These are phyloP conservation scores for Eira barbara DNA, from an alignment of 2,113 vertebrate species.

Conservation along the genomic window DNA sequence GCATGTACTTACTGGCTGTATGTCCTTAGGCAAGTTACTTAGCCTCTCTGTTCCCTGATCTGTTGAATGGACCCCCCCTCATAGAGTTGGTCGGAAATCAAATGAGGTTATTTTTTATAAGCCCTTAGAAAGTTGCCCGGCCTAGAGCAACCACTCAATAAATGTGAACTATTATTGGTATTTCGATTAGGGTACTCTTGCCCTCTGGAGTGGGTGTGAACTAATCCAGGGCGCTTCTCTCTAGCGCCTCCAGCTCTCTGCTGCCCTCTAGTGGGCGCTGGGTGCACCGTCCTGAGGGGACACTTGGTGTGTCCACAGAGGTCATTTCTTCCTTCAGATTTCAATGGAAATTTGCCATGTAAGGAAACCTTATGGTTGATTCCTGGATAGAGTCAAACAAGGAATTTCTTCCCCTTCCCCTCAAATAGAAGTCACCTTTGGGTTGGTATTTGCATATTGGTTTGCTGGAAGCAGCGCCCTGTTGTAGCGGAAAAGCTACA, in stretches of 20 bases:
- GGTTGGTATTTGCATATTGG: not conserved
- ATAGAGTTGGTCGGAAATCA: not conserved
- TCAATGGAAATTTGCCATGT: not conserved
- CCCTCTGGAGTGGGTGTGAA: not conserved
- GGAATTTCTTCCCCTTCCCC: not conserved
- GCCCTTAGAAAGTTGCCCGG: not conserved
- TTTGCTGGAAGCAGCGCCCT: not conserved
- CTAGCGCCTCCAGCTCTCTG: not conserved
- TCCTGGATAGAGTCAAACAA: not conserved
- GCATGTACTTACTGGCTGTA: not conserved
- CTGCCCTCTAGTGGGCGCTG: constrained; percentile 34
- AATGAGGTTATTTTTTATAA: not conserved
- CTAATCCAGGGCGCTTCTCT: too few species aligned
- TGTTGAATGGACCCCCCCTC: not conserved
- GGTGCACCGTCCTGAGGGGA: not conserved
- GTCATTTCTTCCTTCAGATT: not conserved
- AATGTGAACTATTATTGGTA: not conserved
- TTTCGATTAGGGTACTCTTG: not conserved
- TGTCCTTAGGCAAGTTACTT: not conserved
- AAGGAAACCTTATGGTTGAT: not conserved
- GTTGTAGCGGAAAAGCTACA: not conserved
- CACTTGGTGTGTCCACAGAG: not conserved
- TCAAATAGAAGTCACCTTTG: not conserved
- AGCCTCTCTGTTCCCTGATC: not conserved
- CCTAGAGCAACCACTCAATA: not conserved